Base-by-base conservation (phyloP, 2,888 invertebrate species). In the Crossocerus cetratus region DNA sequence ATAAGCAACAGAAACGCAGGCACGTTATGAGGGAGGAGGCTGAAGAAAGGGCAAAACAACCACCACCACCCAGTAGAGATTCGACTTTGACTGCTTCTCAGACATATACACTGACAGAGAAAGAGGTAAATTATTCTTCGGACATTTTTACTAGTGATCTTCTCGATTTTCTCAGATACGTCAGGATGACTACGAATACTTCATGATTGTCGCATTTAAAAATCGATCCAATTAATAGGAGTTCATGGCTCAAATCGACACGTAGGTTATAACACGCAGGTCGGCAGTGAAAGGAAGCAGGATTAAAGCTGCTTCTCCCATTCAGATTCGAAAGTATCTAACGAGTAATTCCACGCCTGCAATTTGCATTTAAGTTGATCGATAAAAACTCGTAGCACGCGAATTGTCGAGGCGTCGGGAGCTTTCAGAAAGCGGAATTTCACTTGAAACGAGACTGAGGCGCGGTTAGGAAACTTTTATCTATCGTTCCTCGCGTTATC, bases 1-100 rank as follows among this genome's bases (percentile, higher is more conserved):
- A 97, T 97, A 95, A 97, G 87, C 96, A 97, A 86, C 96, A 97
- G 90, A 97, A 97, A 91, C 93, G 97, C 78, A 92, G 97, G 44
- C 93, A 97, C 83, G 94, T 95, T 78, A 95, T 95, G 1, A 92
- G 95, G 79, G 94, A 95, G 85, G 93, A 95, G 85, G 95, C 94
- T 57, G 94, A 95, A 86, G 94, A 94, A 67, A 92, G 96, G 86
- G 87, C 89, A 1, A 89, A 91, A 45, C 94, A 95, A 43, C 94
- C 95, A 44, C 86, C 86, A 14, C 86, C 78, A 23, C 76, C 77
- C 64, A 80, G 82, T 72, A 91, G 92, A 42, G 92, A 93, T 1
- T 90, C 91, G 21, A 91, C 91, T 53, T 90, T 92, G 3, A 92
- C 68, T 53, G 64, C 72, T 60, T 69, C 77, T 49, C 85, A 83